Base-by-base conservation (phyloP, 2,797 vertebrate species). In the Dipus sagitta region DNA sequence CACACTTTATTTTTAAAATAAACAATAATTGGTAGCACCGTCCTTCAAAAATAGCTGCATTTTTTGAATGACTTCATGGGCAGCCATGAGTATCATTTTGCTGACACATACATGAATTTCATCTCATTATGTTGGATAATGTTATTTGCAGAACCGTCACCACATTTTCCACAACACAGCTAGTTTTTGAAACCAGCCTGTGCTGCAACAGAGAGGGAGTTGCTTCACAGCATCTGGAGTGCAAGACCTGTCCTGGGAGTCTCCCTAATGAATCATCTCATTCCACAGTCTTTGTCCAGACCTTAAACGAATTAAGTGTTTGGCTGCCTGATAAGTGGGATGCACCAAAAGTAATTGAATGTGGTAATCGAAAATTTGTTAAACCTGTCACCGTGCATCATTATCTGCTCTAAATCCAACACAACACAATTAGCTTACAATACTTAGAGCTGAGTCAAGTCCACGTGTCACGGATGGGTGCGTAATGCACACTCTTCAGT, bases 311-410 rank as follows among this genome's bases (percentile, higher is more conserved):
- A 96, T 96, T 93, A 96, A 94, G 71, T 92, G 83, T 96, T 92
- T 96, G 92, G 79, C 85, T 93, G 60, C 1, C 47, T 94, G 47
- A 79, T 89, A 96, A 92, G 83, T 95, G 92, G 93, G 84, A 95
- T 92, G 86, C 64, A 93, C 90, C 78, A 65, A 90, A 96, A 80
- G 93, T 97, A 96, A 97, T 75, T 97, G 95, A 95, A 97, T 77
- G 86, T 68, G 77, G 70, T 96, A 90, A 96, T 96, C 30, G 2
- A 91, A 94, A 95, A 95, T 96, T 91, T 95, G 96, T 97, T 94
- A 95, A 94, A 96, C 83, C 92, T 97, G 96, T 95, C 97, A 95
- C 90, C 80, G 67, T 38, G 47, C 83, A 96, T 96, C 90, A 96
- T 95, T 95, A 94, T 92, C 95, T 77, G 80, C 75, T 90, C 96